These are phyloP conservation scores for Helicoverpa armigera DNA, from an alignment of 1,140 invertebrate genomes.

Conservation along the genomic window DNA sequence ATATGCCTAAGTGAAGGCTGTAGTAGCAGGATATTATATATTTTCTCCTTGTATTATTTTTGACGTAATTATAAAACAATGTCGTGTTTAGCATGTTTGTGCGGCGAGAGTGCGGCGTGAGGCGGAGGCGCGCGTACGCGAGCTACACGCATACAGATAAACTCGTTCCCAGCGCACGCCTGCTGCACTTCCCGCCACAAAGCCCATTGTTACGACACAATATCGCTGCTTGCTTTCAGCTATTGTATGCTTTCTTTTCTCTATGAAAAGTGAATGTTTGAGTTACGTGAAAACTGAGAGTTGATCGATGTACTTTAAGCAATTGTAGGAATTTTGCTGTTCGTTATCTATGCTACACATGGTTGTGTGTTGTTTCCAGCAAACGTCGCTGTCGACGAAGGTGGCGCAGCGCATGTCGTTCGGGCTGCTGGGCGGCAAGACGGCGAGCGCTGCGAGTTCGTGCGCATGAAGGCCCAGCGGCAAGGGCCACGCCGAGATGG, in stretches of 20 bases:
- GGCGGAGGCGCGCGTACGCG: not conserved
- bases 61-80: no score
- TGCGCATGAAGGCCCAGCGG: conserved; percentile 98
- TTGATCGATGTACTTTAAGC: not conserved
- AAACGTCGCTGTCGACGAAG: conserved; percentile 97
- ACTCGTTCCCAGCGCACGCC: conserved; percentile 15
- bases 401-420: conserved; percentile 98
- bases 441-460: conserved; percentile 97
- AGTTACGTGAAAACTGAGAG: conserved; percentile 9
- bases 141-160: conserved; percentile 6
- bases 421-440: conserved; percentile 92
- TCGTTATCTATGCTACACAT: not conserved
- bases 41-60: no score
- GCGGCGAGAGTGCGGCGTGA: not conserved
- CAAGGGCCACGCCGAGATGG: conserved; percentile 99
- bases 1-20: no score
- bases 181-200: conserved; percentile 12
- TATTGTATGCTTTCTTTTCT: conserved; percentile 8
- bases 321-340: not conserved
- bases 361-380: conserved; percentile 77
- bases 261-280: conserved; percentile 20
- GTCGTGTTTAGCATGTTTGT: no score
- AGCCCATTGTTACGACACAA: not conserved
- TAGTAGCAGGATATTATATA: no score
- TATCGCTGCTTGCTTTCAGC: not conserved